Evolutionary conservation across 2,113 vertebrate species (phyloP).

Genomic region (Gadus chalcogrammus): DNA sequence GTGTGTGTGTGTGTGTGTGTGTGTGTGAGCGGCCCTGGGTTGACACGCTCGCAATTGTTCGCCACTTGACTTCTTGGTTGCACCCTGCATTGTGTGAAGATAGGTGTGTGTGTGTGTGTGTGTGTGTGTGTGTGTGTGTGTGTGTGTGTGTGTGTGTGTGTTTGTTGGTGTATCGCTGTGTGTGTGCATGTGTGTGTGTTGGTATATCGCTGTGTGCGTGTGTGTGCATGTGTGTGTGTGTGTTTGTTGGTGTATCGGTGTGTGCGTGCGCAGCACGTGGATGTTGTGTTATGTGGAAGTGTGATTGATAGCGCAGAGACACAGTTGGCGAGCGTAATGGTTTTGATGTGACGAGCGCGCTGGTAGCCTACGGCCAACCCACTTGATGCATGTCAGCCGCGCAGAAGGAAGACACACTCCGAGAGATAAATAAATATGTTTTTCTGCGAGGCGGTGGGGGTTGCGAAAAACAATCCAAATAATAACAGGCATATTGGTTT

Average conservation of each 20-base stretch:
- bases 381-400: background rate
- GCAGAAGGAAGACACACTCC: no score
- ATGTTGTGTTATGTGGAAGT: background rate
- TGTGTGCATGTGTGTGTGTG: no score
- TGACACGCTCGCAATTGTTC: no score
- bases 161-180: background rate
- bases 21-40: no score
- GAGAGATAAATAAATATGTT: no score
- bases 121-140: conserved; percentile 1
- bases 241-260: background rate
- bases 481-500: no score
- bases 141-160: conserved; percentile 9
- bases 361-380: background rate
- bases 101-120: background rate
- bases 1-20: no score
- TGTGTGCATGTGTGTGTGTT: background rate
- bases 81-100: no score
- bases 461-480: no score
- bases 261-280: background rate
- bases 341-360: background rate
- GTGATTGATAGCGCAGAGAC: background rate
- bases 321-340: background rate
- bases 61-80: no score
- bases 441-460: no score
- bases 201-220: no score